A percentile compares a stretch with the other conserved stretches of the same genome.
phyloP scores from a whole-genome alignment of 2,888 invertebrate genomes.

The Tetrapedia diversipes region DNA sequence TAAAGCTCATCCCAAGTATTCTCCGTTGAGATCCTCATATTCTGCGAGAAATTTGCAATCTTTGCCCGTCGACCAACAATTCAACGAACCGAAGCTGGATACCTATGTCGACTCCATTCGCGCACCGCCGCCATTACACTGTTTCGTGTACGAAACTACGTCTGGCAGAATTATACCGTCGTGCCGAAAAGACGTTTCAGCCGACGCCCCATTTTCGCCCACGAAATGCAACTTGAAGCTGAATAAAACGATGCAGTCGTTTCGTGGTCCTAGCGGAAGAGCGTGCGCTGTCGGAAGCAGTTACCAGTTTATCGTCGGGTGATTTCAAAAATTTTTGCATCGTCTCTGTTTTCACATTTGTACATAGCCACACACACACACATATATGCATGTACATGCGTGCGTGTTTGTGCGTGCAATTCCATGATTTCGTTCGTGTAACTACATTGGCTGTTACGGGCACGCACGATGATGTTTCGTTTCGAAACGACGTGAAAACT shows the following conservation, averaged over 20 bases:
- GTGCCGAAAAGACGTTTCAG: slow-evolving; percentile 51
- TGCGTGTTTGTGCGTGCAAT: no score
- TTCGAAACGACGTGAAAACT: slow-evolving; percentile 24
- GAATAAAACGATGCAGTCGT: slow-evolving; percentile 46
- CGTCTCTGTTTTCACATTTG: slow-evolving; percentile 47
- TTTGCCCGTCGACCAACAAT: slow-evolving; percentile 18
- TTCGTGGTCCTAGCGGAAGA: slow-evolving; percentile 12
- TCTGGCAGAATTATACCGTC: slow-evolving; percentile 57
- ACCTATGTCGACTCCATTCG: not conserved
- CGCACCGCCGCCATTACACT: slow-evolving; percentile 40
- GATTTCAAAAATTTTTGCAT: slow-evolving; percentile 54
- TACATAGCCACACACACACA: no score
- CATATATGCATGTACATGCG: no score
- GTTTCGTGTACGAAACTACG: slow-evolving; percentile 1
- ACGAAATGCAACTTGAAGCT: slow-evolving; percentile 53
- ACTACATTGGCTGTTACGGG: not conserved
- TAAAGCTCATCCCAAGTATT: not conserved
- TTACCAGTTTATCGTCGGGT: slow-evolving; percentile 60
- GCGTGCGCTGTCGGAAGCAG: slow-evolving; percentile 45
- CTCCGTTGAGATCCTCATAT: no score
- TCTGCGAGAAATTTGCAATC: not conserved
- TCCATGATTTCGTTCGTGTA: slow-evolving; percentile 16
- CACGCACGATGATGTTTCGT: not conserved
- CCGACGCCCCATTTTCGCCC: slow-evolving; percentile 51
- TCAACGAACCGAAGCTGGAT: slow-evolving; percentile 18